These are phyloP conservation scores for Leptopilina clavipes DNA, from an alignment of 1,140 invertebrate species.

Conservation along the genomic window DNA sequence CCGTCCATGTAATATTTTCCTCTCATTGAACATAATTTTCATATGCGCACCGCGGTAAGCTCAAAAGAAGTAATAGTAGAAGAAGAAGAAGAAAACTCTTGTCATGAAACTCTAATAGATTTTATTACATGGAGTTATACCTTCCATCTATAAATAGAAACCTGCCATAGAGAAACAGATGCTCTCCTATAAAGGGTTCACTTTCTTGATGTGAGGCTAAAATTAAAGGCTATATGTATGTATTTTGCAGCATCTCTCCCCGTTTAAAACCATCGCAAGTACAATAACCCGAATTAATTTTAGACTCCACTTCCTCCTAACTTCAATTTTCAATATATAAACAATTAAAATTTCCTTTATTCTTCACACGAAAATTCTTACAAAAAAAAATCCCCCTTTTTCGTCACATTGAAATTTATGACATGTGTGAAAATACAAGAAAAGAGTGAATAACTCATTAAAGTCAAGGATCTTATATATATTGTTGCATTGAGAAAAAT, in stretches of 20 bases:
- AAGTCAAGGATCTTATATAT: too few relatives aligned
- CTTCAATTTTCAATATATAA: background rate
- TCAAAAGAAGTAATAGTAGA: too few relatives aligned
- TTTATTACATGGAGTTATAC: slow-evolving; percentile 22
- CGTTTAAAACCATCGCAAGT: slow-evolving; percentile 8
- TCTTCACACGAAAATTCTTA: too few relatives aligned
- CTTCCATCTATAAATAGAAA: slow-evolving; percentile 18
- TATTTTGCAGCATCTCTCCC: slow-evolving; percentile 24
- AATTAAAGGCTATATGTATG: slow-evolving; percentile 20
- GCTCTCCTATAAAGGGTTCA: slow-evolving; percentile 31
- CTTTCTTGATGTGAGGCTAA: slow-evolving; percentile 22
- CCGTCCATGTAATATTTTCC: too few relatives aligned
- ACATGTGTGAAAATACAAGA: too few relatives aligned
- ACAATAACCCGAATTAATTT: slow-evolving; percentile 30
- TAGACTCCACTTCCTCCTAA: background rate
- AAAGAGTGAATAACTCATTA: too few relatives aligned
- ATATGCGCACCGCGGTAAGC: too few relatives aligned
- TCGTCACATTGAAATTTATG: too few relatives aligned
- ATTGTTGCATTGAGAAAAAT: too few relatives aligned
- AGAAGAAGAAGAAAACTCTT: background rate
- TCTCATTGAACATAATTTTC: too few relatives aligned
- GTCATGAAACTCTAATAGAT: slow-evolving; percentile 3
- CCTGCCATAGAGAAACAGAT: slow-evolving; percentile 28
- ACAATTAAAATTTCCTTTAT: too few relatives aligned
- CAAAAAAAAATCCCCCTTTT: too few relatives aligned